These are phyloP conservation scores for Babyrousa celebensis DNA, from an alignment of 2,797 vertebrate genomes.

Conservation along the genomic window DNA sequence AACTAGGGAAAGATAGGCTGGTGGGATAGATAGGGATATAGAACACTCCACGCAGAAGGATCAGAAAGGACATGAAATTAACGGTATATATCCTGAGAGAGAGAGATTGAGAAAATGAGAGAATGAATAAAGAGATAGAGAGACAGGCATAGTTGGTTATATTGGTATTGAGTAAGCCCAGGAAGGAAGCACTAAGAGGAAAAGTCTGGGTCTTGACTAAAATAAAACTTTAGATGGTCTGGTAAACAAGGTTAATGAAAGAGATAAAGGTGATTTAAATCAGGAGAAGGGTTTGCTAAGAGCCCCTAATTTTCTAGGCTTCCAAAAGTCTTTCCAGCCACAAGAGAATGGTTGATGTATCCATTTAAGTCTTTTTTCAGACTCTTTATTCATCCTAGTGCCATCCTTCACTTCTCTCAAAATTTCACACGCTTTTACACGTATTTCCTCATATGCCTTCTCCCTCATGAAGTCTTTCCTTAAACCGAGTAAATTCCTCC, in stretches of 20 bases:
- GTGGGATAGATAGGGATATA: neutral
- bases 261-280: neutral
- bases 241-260: neutral
- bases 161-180: neutral
- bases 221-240: neutral
- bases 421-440: neutral
- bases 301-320: neutral
- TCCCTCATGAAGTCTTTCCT: neutral
- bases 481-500: neutral
- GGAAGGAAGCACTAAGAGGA: neutral
- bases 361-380: neutral
- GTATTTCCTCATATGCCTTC: neutral
- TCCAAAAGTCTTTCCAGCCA: neutral
- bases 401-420: neutral
- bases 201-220: neutral
- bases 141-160: neutral
- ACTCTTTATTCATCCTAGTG: neutral
- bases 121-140: neutral
- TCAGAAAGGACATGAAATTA: neutral
- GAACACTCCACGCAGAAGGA: neutral
- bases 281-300: neutral
- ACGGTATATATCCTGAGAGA: neutral
- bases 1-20: neutral
- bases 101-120: neutral
- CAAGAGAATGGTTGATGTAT: neutral